These are phyloP conservation scores for Prinia subflava DNA, from an alignment of 2,113 vertebrate species.

Conservation along the genomic window DNA sequence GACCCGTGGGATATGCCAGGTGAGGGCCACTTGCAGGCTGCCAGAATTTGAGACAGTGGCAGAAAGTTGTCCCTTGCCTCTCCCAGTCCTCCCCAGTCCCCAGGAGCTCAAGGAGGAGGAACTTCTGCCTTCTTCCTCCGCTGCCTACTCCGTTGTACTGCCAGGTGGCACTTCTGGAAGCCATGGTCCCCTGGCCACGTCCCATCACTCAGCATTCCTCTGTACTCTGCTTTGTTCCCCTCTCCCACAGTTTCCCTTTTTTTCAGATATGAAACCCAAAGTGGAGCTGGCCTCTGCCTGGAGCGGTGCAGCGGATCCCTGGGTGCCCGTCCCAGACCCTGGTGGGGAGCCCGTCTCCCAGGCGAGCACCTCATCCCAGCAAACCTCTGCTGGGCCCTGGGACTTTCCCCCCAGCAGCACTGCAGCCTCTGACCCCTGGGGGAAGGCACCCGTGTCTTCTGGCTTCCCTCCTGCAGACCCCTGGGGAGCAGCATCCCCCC, in stretches of 20 bases:
- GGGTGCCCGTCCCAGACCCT: slow-evolving; percentile 59
- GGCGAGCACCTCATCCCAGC: slow-evolving; percentile 40
- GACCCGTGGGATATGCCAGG: slow-evolving; percentile 84
- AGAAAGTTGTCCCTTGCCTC: background rate
- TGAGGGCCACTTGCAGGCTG: background rate
- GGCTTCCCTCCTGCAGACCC: slow-evolving; percentile 58
- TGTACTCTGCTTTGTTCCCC: background rate
- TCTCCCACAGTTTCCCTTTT: background rate
- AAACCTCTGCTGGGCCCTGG: slow-evolving; percentile 60
- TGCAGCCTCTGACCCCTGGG: slow-evolving; percentile 74
- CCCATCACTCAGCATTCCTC: background rate
- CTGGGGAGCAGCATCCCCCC: slow-evolving; percentile 63
- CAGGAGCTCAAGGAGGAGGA: background rate
- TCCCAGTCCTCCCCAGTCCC: background rate
- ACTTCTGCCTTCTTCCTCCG: background rate
- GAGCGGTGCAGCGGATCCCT: slow-evolving; percentile 64
- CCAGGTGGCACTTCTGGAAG: background rate
- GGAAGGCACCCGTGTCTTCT: slow-evolving; percentile 54
- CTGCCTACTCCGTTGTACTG: fast-evolving
- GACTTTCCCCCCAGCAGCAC: slow-evolving; percentile 39
- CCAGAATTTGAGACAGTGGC: background rate
- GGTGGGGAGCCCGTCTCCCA: slow-evolving; percentile 57
- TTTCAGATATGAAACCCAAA: slow-evolving; percentile 68
- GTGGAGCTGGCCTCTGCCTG: slow-evolving; percentile 67
- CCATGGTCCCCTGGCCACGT: fast-evolving